A percentile compares a stretch with the other conserved stretches of the same genome.
These are phyloP conservation scores for Drosophila parthenogenetica DNA, from an alignment of 2,888 invertebrate genomes.

Conservation along the genomic window DNA sequence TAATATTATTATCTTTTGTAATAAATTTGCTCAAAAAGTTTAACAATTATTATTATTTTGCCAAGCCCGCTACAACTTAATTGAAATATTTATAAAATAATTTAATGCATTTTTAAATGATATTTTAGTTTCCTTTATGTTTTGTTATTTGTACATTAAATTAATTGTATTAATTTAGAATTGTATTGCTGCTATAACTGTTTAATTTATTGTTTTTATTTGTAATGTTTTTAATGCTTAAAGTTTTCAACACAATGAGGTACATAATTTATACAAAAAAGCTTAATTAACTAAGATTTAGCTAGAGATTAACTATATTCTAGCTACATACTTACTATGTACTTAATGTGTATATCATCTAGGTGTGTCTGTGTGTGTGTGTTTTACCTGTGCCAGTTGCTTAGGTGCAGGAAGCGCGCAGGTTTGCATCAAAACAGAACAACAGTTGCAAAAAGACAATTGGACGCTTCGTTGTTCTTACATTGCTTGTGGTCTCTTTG, in stretches of 20 bases:
- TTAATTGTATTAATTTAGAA: slow-evolving; percentile 63
- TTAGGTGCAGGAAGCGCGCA: slow-evolving; percentile 64
- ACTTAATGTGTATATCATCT: slow-evolving; percentile 11
- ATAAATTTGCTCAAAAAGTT: slow-evolving; percentile 38
- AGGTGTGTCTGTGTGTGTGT: slow-evolving; percentile 8
- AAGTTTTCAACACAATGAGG: slow-evolving; percentile 77
- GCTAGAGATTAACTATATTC: slow-evolving; percentile 49
- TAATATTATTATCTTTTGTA: slow-evolving; percentile 20
- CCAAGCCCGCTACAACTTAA: slow-evolving; percentile 77
- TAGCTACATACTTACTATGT: slow-evolving; percentile 28
- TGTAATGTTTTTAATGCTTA: slow-evolving; percentile 20
- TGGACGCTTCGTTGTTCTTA: slow-evolving; percentile 85
- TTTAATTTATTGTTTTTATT: slow-evolving; percentile 12
- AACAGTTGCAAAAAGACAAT: slow-evolving; percentile 86
- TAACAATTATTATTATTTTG: slow-evolving; percentile 62
- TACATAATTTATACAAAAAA: slow-evolving; percentile 69
- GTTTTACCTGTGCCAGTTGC: slow-evolving; percentile 61
- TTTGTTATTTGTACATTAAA: slow-evolving; percentile 66
- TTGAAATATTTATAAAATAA: slow-evolving; percentile 25
- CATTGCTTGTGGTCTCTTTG: slow-evolving; percentile 85
- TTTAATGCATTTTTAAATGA: slow-evolving; percentile 18
- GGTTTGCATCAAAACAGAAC: slow-evolving; percentile 85
- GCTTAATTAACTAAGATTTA: slow-evolving; percentile 38
- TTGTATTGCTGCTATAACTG: slow-evolving; percentile 66
- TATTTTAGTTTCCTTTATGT: slow-evolving; percentile 20